Conservation (phyloP, 1,140 invertebrate genomes). For the Telenomus remus region DNA sequence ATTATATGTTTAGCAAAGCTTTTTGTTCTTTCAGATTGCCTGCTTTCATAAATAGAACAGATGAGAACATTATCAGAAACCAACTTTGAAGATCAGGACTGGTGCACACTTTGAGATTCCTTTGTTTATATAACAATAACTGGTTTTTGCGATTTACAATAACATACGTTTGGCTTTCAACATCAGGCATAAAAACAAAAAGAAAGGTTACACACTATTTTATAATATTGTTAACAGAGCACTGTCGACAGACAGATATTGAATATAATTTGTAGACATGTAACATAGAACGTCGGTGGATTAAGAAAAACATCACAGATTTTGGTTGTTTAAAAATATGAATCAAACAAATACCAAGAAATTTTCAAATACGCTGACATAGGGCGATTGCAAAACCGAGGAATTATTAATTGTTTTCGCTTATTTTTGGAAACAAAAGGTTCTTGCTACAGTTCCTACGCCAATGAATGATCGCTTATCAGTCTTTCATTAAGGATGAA, state of each 20-base stretch:
- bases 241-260: slow-evolving; percentile 36
- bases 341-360: slow-evolving; percentile 38
- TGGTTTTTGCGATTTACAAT: slow-evolving; percentile 1
- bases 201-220: slow-evolving; percentile 22
- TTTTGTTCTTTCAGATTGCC: neutral
- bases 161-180: slow-evolving; percentile 18
- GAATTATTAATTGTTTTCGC: no score
- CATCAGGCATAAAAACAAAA: slow-evolving; percentile 8
- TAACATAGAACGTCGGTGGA: slow-evolving; percentile 42
- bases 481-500: slow-evolving; percentile 41
- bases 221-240: slow-evolving; percentile 47
- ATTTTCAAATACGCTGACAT: slow-evolving; percentile 42
- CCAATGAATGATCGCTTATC: slow-evolving; percentile 28
- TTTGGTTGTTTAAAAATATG: slow-evolving; percentile 46
- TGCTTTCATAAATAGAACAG: no score
- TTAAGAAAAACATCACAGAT: slow-evolving; percentile 52
- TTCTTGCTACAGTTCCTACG: neutral
- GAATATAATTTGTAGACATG: slow-evolving; percentile 45
- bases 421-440: no score
- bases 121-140: neutral
- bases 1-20: slow-evolving; percentile 39
- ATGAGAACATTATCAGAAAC: no score
- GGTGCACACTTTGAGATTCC: neutral
- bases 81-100: no score
- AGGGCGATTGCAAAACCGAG: slow-evolving; percentile 2